These are phyloP conservation scores for Formica aserva DNA, from an alignment of 2,888 invertebrate species.

Conservation along the genomic window DNA sequence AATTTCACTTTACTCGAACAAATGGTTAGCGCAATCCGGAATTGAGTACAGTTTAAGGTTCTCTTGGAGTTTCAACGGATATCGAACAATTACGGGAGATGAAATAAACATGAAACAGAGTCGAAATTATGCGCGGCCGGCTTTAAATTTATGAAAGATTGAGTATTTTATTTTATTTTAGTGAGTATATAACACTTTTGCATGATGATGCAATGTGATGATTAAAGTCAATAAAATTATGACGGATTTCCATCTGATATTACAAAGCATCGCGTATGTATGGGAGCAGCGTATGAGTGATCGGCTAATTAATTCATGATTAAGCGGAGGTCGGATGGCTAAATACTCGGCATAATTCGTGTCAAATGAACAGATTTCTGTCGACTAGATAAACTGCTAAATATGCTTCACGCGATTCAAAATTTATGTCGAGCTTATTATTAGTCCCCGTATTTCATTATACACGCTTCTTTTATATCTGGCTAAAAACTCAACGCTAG, in stretches of 20 bases:
- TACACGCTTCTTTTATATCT: background rate
- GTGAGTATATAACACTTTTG: background rate
- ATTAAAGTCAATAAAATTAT: conserved; percentile 41
- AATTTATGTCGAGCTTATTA: background rate
- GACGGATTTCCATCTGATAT: conserved; percentile 37
- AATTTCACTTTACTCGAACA: background rate
- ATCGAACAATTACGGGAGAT: conserved; percentile 1
- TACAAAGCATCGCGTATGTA: conserved; percentile 10
- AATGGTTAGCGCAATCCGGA: background rate
- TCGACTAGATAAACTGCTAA: background rate
- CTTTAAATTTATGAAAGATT: background rate
- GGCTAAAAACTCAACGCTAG: background rate
- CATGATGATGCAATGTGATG: conserved; percentile 25
- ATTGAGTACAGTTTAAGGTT: background rate
- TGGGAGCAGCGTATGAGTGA: conserved; percentile 27
- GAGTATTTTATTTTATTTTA: background rate
- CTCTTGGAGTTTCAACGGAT: background rate
- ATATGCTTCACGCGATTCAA: background rate
- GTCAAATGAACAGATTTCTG: conserved; percentile 33
- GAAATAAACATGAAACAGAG: background rate
- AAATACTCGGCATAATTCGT: conserved; percentile 40
- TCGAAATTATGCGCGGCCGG: background rate
- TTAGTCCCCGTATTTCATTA: too few species aligned
- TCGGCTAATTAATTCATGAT: conserved; percentile 54
- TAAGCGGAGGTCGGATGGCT: conserved; percentile 38